Evolutionary conservation across 2,113 vertebrate genomes (phyloP).

Genomic region (Lepisosteus oculatus): DNA sequence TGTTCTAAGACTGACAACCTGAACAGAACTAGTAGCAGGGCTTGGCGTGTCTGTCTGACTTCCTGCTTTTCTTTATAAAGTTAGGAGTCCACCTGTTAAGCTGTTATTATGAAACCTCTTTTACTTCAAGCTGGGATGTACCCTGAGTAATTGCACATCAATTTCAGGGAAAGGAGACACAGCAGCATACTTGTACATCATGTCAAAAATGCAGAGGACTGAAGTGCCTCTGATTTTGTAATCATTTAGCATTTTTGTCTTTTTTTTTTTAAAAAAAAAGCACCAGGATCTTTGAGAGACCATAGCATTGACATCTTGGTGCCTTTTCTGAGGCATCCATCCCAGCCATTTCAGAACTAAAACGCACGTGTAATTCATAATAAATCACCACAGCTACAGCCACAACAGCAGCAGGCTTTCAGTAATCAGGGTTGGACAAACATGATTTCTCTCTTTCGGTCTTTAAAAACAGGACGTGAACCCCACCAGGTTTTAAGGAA

Average conservation of each 20-base stretch:
- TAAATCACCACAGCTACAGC: not conserved
- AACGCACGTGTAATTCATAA: not conserved
- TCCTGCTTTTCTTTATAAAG: not conserved
- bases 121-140: not conserved
- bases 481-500: constrained; percentile 50
- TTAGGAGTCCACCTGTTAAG: not conserved
- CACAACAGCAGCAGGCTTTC: not conserved
- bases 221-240: no score
- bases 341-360: no score
- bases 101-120: constrained; percentile 3
- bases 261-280: no score
- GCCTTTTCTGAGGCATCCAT: no score
- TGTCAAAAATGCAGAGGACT: not conserved
- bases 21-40: no score
- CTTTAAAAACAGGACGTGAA: constrained; percentile 68
- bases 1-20: no score
- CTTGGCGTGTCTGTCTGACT: no score
- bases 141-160: not conserved
- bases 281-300: no score
- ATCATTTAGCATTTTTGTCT: no score
- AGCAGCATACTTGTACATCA: not conserved
- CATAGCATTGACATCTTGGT: no score
- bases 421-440: not conserved
- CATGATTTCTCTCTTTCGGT: constrained; percentile 37
- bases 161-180: not conserved